Evolutionary conservation across 2,797 vertebrate genomes (phyloP), one percentile per base, ranked within the genome.

Genomic region (Sebastes nivosus): DNA sequence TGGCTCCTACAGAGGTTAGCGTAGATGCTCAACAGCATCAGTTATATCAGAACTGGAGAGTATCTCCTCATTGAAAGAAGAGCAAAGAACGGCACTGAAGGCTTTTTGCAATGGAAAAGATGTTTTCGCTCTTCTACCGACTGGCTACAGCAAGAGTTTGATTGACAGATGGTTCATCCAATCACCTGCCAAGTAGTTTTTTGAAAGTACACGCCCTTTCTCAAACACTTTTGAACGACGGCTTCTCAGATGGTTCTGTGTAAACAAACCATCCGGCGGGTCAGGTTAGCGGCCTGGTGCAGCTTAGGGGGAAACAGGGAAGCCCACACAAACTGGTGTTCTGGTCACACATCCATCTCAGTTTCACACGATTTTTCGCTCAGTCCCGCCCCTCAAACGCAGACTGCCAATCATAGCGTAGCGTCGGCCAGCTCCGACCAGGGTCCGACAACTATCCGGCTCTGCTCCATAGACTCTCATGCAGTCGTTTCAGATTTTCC

Each of bases 281-380:
- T 38, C 36, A 38, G 36, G 36, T 38, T 38, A 38, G 36, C 12
- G 5, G 36, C 34, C 34, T 36, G 34, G 4, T 36, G 59, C 36
- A 57, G 36, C 63, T 79, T 12, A 22, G 4, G 30, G 20, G 57
- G 52, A 72, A 67, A 67, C 50, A 2, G 20, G 34, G 69, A 59
- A 75, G 61, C 50, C 30, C 50, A 74, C 71, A 80, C 67, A 75
- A 71, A 59, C 38, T 64, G 58, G 24, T 24, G 27, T 30, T 59
- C 54, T 83, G 72, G 80, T 57, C 77, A 78, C 79, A 81, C 70
- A 84, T 86, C 69, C 59, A 77, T 84, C 80, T 79, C 52, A n/a
- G 46, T 64, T 50, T 75, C 75, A 74, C 68, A 80, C 77, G 76
- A 79, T 75, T 18, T 0, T 46, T 46, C 0, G 16, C 42, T 46